These are phyloP conservation scores for Propithecus perrieri DNA, from an alignment of 2,797 vertebrate species.

Conservation along the genomic window DNA sequence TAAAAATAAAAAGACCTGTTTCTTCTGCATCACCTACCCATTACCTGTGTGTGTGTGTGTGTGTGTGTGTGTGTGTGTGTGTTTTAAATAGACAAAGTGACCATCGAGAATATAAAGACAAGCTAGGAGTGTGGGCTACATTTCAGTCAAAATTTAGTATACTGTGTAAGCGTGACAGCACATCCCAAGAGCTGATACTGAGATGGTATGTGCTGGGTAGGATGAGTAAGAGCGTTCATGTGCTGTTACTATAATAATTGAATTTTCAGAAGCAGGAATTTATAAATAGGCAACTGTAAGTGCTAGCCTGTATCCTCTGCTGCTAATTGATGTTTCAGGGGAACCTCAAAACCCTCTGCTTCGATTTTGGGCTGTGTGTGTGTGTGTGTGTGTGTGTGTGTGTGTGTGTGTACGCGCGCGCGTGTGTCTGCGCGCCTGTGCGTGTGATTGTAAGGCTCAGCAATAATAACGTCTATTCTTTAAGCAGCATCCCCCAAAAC, in stretches of 20 bases:
- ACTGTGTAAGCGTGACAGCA: neutral
- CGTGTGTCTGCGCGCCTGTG: no score
- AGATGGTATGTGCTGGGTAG: neutral
- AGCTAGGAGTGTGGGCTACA: neutral
- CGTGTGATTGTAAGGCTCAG: neutral
- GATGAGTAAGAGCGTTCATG: neutral
- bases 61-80: neutral
- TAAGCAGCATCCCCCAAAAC: neutral
- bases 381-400: no score
- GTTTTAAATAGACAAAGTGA: conserved; percentile 14
- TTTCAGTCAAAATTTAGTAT: neutral
- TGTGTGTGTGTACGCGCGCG: neutral
- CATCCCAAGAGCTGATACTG: neutral
- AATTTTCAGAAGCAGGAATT: conserved; percentile 58
- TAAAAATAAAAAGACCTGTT: neutral
- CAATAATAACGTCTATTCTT: neutral
- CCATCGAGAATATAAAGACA: neutral
- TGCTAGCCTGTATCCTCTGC: neutral
- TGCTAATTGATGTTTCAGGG: neutral
- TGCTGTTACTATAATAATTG: conserved; percentile 21
- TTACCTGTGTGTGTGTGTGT: neutral
- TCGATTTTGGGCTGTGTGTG: neutral
- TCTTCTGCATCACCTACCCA: neutral
- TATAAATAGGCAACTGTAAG: neutral
- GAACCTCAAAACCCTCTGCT: neutral